phyloP scores from a whole-genome alignment of 2,797 vertebrate genomes.

The Lepilemur septentrionalis region DNA sequence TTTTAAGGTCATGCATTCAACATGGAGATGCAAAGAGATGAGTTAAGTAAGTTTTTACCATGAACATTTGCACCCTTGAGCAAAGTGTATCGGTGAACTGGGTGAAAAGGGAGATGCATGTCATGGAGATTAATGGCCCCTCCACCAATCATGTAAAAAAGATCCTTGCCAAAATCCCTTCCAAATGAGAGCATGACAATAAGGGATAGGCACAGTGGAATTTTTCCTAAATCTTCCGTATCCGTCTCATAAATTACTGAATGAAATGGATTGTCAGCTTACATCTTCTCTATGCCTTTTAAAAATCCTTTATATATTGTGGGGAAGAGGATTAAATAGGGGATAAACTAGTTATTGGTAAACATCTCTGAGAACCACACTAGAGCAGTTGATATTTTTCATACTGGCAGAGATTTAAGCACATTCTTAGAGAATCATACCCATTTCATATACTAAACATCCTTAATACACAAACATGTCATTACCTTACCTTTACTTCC shows the following conservation, averaged over 20 bases:
- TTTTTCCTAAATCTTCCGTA: not conserved
- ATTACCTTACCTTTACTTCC: not conserved
- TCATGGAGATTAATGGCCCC: not conserved
- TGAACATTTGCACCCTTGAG: not conserved
- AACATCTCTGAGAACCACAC: not conserved
- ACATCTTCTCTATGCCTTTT: not conserved
- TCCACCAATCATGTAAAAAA: not conserved
- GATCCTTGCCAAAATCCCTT: not conserved
- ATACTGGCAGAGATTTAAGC: not conserved
- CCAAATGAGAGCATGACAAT: not conserved
- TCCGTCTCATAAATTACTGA: slow-evolving; percentile 23
- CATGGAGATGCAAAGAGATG: not conserved
- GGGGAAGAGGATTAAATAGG: not conserved
- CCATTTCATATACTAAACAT: not conserved
- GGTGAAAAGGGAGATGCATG: not conserved
- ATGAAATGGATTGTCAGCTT: not conserved
- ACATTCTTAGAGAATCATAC: not conserved
- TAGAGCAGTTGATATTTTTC: not conserved
- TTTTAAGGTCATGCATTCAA: slow-evolving; percentile 28
- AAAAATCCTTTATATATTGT: not conserved
- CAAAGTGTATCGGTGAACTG: not conserved
- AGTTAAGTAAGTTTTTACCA: slow-evolving; percentile 1
- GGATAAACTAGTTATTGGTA: not conserved
- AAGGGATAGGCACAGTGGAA: not conserved
- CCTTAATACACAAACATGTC: not conserved